Evolutionary conservation across 2,797 vertebrate species (phyloP), one percentile per base, ranked within the genome.

Genomic region (Enteromius afrohamiltoni): DNA sequence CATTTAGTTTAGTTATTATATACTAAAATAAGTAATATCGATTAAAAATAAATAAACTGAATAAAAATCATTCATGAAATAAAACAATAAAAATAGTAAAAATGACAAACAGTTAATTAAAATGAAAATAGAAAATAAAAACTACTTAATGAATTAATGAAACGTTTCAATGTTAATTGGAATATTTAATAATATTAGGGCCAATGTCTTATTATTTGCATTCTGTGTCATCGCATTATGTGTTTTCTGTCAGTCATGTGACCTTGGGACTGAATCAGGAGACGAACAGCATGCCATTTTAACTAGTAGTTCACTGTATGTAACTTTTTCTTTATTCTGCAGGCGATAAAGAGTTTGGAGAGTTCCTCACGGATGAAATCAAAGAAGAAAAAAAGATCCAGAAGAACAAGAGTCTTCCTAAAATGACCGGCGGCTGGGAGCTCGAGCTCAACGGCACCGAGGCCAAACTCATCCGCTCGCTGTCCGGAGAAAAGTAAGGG

Each of bases 361-460:
- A 96, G 69, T 99, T 99, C 86, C 91, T 99, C 86, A 90, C 80
- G 0, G 98, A 99, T 68, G 98, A 99, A 93, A 96, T 99, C 89
- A 93, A 97, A 87, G 97, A 99, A 86, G 98, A 99, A 90, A 96
- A 85, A 90, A 99, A 98, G 90, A 96, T 99, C 89, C 96, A 98
- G 93, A 99, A 99, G 75, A 95, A 87, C 84, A 95, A 95, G 26
- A 88, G 86, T 0, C 94, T 99, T 83, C 98, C 98, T 6, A 97
- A 98, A 88, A 93, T 99, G 90, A 97, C 97, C 0, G 98, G 98
- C 3, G 97, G 96, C 1, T 99, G 98, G 98, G 96, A 97, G 73
- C 92, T 99, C 81, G 95, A 96, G 26, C 91, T 97, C 31, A 97
- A 95, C 0, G 97, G 98, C 87, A 96, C 97, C 0, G 97, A 99